Percentiles rank a stretch among this genome's conserved stretches.
Conservation (phyloP, 2,888 invertebrate genomes). For the Polietes domitor region DNA sequence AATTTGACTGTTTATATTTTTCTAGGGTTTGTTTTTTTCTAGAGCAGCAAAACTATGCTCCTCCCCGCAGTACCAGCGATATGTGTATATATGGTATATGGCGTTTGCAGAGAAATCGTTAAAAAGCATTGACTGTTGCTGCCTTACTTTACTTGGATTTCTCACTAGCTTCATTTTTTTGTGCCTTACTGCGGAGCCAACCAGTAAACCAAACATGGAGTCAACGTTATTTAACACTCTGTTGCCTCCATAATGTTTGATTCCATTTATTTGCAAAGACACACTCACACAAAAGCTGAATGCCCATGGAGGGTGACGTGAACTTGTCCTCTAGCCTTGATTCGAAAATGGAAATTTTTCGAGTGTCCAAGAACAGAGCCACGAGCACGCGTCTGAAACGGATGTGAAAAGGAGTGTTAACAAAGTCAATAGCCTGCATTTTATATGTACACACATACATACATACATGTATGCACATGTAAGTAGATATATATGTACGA, state of each 20-base stretch:
- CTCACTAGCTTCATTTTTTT: slow-evolving; percentile 51
- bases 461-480: background rate
- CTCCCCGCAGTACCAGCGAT: too few species aligned
- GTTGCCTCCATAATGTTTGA: slow-evolving; percentile 60
- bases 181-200: slow-evolving; percentile 51
- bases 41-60: too few species aligned
- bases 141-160: slow-evolving; percentile 34
- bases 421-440: slow-evolving; percentile 49
- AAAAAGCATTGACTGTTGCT: slow-evolving; percentile 35
- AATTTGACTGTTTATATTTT: background rate
- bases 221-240: slow-evolving; percentile 63
- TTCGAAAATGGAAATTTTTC: background rate
- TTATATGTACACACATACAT: slow-evolving; percentile 13
- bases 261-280: slow-evolving; percentile 41
- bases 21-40: slow-evolving; percentile 17
- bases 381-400: background rate
- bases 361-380: background rate
- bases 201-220: slow-evolving; percentile 63
- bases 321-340: background rate
- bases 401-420: slow-evolving; percentile 52
- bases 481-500: background rate
- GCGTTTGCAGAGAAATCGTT: slow-evolving; percentile 42
- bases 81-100: slow-evolving; percentile 5
- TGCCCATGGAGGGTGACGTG: background rate
- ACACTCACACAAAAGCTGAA: slow-evolving; percentile 18